These are phyloP conservation scores for Drosophila subsilvestris DNA, from an alignment of 2,888 invertebrate species.

Conservation along the genomic window DNA sequence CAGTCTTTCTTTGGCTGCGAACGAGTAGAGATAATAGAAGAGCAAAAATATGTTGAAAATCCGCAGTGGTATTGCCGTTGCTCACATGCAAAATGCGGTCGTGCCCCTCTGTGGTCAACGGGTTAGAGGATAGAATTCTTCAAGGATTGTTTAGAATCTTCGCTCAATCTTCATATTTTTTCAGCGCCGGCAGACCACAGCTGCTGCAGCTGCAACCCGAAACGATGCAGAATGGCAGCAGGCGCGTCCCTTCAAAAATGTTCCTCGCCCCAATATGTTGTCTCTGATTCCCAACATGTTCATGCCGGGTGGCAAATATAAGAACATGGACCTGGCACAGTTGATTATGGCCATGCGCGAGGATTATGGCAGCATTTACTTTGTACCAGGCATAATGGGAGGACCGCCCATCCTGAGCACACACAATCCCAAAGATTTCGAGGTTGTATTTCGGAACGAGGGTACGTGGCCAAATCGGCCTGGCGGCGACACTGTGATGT, in stretches of 20 bases:
- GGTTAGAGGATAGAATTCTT: slow-evolving; percentile 8
- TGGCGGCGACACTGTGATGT: slow-evolving; percentile 81
- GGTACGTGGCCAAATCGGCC: slow-evolving; percentile 84
- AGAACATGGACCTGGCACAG: slow-evolving; percentile 52
- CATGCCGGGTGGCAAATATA: slow-evolving; percentile 78
- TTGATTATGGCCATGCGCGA: slow-evolving; percentile 48
- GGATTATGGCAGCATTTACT: slow-evolving; percentile 82
- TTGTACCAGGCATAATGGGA: slow-evolving; percentile 82
- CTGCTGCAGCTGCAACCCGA: slow-evolving; percentile 20
- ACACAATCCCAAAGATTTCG: slow-evolving; percentile 85
- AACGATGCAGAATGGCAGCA: slow-evolving; percentile 67
- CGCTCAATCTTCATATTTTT: background rate
- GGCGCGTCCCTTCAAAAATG: slow-evolving; percentile 68
- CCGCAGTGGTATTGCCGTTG: slow-evolving; percentile 20
- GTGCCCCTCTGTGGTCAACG: slow-evolving; percentile 1
- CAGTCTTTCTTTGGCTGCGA: slow-evolving; percentile 11
- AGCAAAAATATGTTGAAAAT: slow-evolving; percentile 28
- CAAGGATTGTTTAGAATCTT: background rate
- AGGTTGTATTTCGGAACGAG: slow-evolving; percentile 84
- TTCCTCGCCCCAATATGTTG: slow-evolving; percentile 61
- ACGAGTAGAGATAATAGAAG: slow-evolving; percentile 3
- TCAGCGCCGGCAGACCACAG: slow-evolving; percentile 57
- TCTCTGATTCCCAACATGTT: slow-evolving; percentile 40
- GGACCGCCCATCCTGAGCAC: slow-evolving; percentile 77
- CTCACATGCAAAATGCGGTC: slow-evolving; percentile 17